A percentile compares a stretch with the other conserved stretches of the same genome.
phyloP scores from a whole-genome alignment of 2,888 invertebrate genomes.

The Athetis lepigone region DNA sequence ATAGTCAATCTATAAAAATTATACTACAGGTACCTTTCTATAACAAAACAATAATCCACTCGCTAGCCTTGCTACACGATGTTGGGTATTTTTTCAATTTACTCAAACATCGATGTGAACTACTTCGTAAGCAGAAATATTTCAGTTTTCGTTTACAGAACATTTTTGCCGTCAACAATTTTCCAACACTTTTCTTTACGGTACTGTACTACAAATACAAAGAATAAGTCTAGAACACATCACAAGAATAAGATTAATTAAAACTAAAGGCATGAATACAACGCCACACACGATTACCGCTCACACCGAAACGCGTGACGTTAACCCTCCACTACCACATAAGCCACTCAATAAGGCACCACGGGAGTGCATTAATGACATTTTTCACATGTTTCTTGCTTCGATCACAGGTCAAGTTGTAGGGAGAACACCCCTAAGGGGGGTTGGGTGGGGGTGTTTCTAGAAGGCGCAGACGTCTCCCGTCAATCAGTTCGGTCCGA shows the following conservation, averaged over 20 bases:
- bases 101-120: background rate
- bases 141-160: background rate
- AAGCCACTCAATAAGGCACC: constrained; percentile 66
- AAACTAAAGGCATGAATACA: constrained; percentile 30
- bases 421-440: constrained; percentile 56
- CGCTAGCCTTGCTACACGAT: background rate
- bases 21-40: background rate
- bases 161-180: background rate
- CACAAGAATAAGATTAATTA: constrained; percentile 20
- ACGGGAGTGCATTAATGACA: constrained; percentile 88
- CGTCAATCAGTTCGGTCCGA: constrained; percentile 89
- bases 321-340: constrained; percentile 35
- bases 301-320: constrained; percentile 33
- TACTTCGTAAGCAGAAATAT: constrained; percentile 1
- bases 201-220: background rate
- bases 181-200: background rate
- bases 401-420: constrained; percentile 84
- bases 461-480: constrained; percentile 87
- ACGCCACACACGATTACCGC: constrained; percentile 18
- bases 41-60: background rate
- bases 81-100: background rate
- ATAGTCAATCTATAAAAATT: background rate
- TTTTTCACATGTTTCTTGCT: constrained; percentile 88
- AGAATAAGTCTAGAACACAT: background rate
- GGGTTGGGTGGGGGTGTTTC: constrained; percentile 60